Conservation (phyloP, 2,888 invertebrate species). For the Neoitamus cyanurus region DNA sequence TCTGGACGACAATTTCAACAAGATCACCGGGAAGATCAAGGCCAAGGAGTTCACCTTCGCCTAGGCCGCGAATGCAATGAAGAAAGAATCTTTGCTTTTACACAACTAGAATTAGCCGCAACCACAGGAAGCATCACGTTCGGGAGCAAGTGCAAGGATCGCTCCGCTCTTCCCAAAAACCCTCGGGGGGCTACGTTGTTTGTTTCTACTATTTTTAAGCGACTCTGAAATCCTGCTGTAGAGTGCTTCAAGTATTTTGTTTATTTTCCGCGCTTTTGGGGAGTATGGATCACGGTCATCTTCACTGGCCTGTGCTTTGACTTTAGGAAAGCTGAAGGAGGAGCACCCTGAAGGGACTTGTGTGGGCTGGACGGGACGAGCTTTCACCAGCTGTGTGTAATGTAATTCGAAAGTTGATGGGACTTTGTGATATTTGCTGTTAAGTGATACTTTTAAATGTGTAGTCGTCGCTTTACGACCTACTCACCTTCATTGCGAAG, state of each 20-base stretch:
- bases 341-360: neutral
- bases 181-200: neutral
- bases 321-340: neutral
- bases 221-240: neutral
- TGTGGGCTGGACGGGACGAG: neutral
- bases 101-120: neutral
- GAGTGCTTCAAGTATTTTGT: slow-evolving; percentile 17
- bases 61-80: neutral
- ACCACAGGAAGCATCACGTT: neutral
- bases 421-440: slow-evolving; percentile 46
- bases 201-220: neutral
- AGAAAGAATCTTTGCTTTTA: slow-evolving; percentile 21
- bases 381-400: neutral
- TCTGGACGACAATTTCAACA: slow-evolving; percentile 63
- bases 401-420: slow-evolving; percentile 24
- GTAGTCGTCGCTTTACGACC: neutral
- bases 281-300: neutral
- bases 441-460: slow-evolving; percentile 40
- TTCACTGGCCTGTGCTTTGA: neutral
- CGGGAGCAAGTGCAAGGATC: neutral
- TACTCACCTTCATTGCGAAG: neutral
- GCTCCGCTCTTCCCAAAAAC: neutral
- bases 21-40: slow-evolving; percentile 38
- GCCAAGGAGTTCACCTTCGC: slow-evolving; percentile 31
- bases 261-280: slow-evolving; percentile 1